phyloP scores from a whole-genome alignment of 2,113 vertebrate species.

The Phaethon lepturus region DNA sequence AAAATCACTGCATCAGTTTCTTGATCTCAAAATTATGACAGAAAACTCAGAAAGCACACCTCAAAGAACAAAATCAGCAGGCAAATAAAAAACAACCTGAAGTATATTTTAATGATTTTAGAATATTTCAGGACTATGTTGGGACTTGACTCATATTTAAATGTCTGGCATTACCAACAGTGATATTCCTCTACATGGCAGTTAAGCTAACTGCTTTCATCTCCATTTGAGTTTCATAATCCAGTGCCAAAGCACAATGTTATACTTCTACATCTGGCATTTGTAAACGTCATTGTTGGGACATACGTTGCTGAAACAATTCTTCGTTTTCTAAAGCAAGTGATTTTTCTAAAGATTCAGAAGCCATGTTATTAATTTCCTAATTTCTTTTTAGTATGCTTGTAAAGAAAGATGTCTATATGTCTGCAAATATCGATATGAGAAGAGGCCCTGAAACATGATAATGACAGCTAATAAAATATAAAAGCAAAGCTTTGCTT shows the following conservation, averaged over 20 bases:
- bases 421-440: neutral
- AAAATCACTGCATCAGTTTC: neutral
- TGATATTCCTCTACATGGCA: neutral
- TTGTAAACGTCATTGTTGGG: neutral
- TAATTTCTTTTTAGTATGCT: neutral
- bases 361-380: neutral
- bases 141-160: neutral
- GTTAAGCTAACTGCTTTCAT: conserved; percentile 2
- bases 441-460: neutral
- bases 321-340: conserved; percentile 6
- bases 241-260: neutral
- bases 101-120: neutral
- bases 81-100: neutral
- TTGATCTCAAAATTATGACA: neutral
- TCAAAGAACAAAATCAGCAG: neutral
- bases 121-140: neutral
- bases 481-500: conserved; percentile 37
- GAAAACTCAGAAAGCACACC: neutral
- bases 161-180: neutral
- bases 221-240: neutral
- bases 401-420: neutral
- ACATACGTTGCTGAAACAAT: neutral
- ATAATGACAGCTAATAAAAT: conserved; percentile 51
- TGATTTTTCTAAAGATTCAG: neutral
- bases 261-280: neutral